phyloP scores from a whole-genome alignment of 1,140 invertebrate species.

The Drosophila arawakana region DNA sequence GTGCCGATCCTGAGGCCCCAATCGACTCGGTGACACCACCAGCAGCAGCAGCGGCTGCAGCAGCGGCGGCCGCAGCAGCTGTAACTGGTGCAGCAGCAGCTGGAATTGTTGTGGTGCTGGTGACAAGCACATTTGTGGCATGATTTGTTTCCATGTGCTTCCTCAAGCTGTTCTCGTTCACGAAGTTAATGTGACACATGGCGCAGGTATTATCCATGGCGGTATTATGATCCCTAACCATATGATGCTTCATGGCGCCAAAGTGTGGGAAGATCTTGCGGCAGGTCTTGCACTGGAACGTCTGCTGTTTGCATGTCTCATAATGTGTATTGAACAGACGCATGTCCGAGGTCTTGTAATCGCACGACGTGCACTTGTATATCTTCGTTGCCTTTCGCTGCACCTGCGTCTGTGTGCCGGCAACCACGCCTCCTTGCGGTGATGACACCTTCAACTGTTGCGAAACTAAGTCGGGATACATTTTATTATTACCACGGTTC shows the following conservation, averaged over 20 bases:
- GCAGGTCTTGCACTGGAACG: constrained; percentile 83
- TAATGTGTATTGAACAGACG: constrained; percentile 82
- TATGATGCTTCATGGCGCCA: constrained; percentile 81
- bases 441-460: constrained; percentile 67
- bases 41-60: constrained; percentile 51
- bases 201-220: constrained; percentile 81
- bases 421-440: constrained; percentile 35
- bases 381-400: constrained; percentile 81
- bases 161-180: constrained; percentile 77
- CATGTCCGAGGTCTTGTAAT: constrained; percentile 84
- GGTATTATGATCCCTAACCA: constrained; percentile 79
- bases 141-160: constrained; percentile 84
- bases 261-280: constrained; percentile 82
- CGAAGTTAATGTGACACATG: constrained; percentile 82
- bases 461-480: not conserved
- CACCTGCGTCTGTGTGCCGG: constrained; percentile 68
- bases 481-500: too few species aligned
- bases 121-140: constrained; percentile 80
- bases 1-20: constrained; percentile 47
- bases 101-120: constrained; percentile 79
- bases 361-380: constrained; percentile 84
- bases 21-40: constrained; percentile 42
- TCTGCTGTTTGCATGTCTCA: constrained; percentile 83
- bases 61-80: constrained; percentile 57
- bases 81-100: constrained; percentile 66